A percentile compares a stretch with the other conserved stretches of the same genome.
Evolutionary conservation across 2,888 invertebrate species (phyloP).

Genomic region (Drosophila vallismaia): DNA sequence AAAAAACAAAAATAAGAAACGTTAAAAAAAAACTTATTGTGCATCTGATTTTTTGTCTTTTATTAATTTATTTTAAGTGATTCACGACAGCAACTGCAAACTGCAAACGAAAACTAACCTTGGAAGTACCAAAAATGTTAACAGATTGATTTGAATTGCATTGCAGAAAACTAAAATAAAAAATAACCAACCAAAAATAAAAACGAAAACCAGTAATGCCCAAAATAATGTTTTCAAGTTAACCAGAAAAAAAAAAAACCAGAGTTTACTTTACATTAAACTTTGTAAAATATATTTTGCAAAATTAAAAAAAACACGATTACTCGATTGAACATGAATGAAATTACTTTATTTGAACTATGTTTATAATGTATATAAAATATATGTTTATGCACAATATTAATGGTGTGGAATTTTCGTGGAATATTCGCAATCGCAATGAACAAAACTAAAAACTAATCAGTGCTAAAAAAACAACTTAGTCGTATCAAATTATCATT

Average conservation of each 20-base stretch:
- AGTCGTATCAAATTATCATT: slow-evolving; percentile 55
- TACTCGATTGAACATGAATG: slow-evolving; percentile 7
- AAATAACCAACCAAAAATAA: not conserved
- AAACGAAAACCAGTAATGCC: not conserved
- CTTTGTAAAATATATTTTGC: too few relatives aligned
- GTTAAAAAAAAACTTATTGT: slow-evolving; percentile 19
- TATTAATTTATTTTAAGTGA: slow-evolving; percentile 80
- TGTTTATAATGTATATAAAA: slow-evolving; percentile 23
- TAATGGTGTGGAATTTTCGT: slow-evolving; percentile 26
- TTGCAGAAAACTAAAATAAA: slow-evolving; percentile 11
- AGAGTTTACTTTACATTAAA: too few relatives aligned
- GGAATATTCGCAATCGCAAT: slow-evolving; percentile 24
- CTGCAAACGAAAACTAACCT: slow-evolving; percentile 52
- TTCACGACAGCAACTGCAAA: slow-evolving; percentile 53
- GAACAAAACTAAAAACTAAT: slow-evolving; percentile 65
- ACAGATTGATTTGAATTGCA: slow-evolving; percentile 43
- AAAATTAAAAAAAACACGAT: not conserved
- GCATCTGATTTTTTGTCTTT: slow-evolving; percentile 37
- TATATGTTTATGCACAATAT: slow-evolving; percentile 21
- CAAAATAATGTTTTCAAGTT: not conserved
- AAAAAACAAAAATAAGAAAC: not conserved
- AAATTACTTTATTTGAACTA: slow-evolving; percentile 45
- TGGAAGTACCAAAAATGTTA: slow-evolving; percentile 66
- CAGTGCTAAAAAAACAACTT: slow-evolving; percentile 79
- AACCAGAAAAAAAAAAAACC: too few relatives aligned